Base-by-base conservation (phyloP, 1,140 invertebrate genomes). In the Hydropsyche tenuis region DNA sequence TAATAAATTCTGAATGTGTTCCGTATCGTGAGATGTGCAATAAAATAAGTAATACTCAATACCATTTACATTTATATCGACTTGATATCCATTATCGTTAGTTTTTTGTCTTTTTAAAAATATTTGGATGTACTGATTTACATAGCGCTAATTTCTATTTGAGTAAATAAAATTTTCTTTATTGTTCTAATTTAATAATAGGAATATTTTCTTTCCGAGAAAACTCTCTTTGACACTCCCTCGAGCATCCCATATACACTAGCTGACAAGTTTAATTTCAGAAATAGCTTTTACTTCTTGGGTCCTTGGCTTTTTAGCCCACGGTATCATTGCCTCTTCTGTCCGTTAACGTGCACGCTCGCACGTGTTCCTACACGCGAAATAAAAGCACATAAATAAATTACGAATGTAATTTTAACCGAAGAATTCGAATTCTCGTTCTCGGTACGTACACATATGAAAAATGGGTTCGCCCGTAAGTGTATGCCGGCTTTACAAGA, bases 241-340 rank as follows among this genome's bases (percentile, higher is more conserved):
- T 20, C 73, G 71, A 77, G 72, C 73, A 1, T 5, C 14, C 43
- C 12, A 30, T 30, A 63, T 18, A 65, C 48, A 63, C 65, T 72
- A 53, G 73, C 71, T 77, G 76, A 77, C 76, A 77, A 77, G 70
- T 77, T 77, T 77, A 77, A 77, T 77, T 77, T 77, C 71, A 75
- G 73, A 75, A 77, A 77, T 77, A 75, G 73, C 73, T 77, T 77
- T 77, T 75, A 72, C 73, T 77, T 71, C 65, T 68, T 37, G 63
- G 37, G 66, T 70, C 65, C 56, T 45, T 69, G 43, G 45, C 66
- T 68, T 68, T n/a, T 23, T 65, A 27, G 51, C 68, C 73, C 75
- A 30, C 48, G 72, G 46, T 71, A 56, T 51, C 71, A 69, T 65
- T 42, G 46, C 56, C 66, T 53, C 51, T 53, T 22, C 0, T 69